A percentile compares a stretch with the other conserved stretches of the same genome.
Conservation (phyloP, 2,113 vertebrate species). For the Semicossyphus pulcher region DNA sequence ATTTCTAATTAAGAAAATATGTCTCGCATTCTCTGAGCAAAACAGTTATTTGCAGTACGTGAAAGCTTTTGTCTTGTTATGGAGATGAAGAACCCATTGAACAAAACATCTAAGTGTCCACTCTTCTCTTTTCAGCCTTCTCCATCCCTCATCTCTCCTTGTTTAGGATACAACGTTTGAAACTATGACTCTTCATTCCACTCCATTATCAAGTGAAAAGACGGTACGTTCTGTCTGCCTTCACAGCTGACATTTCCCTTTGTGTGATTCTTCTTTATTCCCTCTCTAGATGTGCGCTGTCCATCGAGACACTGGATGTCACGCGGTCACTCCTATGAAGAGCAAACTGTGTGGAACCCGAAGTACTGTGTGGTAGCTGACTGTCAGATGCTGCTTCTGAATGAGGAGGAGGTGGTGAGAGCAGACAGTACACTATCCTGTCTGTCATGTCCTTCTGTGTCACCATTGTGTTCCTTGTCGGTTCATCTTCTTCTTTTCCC, state of each 20-base stretch:
- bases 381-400: conserved; percentile 82
- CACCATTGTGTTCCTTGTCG: conserved; percentile 20
- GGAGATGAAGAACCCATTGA: conserved; percentile 4
- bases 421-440: conserved; percentile 26
- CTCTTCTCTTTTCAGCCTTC: background rate
- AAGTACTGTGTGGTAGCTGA: conserved; percentile 80
- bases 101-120: conserved; percentile 1
- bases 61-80: conserved; percentile 15
- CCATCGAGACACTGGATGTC: conserved; percentile 73
- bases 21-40: conserved; percentile 15
- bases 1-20: conserved; percentile 20
- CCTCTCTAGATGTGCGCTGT: conserved; percentile 67
- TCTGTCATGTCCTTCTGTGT: conserved; percentile 56
- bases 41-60: conserved; percentile 12
- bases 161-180: background rate
- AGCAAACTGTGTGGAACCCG: conserved; percentile 79
- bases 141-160: background rate
- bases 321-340: conserved; percentile 78
- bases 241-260: background rate
- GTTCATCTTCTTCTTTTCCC: background rate
- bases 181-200: background rate
- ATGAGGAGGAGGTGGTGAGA: conserved; percentile 82
- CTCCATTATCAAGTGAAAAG: background rate
- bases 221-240: background rate
- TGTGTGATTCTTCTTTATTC: background rate